Conservation (phyloP, 1,140 invertebrate species). For the Sesamia nonagrioides region DNA sequence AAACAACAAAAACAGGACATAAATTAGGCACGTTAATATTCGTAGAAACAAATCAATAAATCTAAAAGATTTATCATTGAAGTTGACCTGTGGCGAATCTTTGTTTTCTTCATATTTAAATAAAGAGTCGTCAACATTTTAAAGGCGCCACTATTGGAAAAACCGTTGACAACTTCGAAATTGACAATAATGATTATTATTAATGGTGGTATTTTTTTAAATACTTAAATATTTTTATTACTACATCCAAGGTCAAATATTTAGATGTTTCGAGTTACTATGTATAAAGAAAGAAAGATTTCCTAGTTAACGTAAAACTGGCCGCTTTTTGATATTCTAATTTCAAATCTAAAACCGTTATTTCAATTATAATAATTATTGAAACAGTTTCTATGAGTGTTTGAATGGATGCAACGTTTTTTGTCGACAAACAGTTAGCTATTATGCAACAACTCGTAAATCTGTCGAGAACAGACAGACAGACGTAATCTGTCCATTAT, state of each 20-base stretch:
- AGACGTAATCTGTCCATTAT: slow-evolving; percentile 81
- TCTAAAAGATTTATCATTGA: slow-evolving; percentile 26
- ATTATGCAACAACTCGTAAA: slow-evolving; percentile 79
- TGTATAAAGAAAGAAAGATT: background rate
- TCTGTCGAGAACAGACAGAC: slow-evolving; percentile 69
- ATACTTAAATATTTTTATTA: background rate
- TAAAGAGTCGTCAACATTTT: slow-evolving; percentile 9
- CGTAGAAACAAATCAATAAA: slow-evolving; percentile 26
- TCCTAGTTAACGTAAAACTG: background rate
- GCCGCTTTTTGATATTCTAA: slow-evolving; percentile 13
- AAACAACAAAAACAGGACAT: background rate
- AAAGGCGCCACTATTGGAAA: slow-evolving; percentile 1
- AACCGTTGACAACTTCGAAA: slow-evolving; percentile 1
- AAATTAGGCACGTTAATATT: background rate
- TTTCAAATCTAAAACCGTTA: slow-evolving; percentile 22
- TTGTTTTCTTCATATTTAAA: slow-evolving; percentile 13
- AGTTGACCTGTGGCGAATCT: slow-evolving; percentile 24
- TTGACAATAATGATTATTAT: background rate
- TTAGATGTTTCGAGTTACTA: background rate
- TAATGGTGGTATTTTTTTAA: background rate
- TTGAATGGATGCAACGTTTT: slow-evolving; percentile 46
- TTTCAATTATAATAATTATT: slow-evolving; percentile 40
- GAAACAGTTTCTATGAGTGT: slow-evolving; percentile 35
- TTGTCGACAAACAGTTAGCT: slow-evolving; percentile 50
- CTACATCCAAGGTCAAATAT: background rate